phyloP scores from a whole-genome alignment of 2,888 invertebrate species.

The Endotricha flammealis region DNA sequence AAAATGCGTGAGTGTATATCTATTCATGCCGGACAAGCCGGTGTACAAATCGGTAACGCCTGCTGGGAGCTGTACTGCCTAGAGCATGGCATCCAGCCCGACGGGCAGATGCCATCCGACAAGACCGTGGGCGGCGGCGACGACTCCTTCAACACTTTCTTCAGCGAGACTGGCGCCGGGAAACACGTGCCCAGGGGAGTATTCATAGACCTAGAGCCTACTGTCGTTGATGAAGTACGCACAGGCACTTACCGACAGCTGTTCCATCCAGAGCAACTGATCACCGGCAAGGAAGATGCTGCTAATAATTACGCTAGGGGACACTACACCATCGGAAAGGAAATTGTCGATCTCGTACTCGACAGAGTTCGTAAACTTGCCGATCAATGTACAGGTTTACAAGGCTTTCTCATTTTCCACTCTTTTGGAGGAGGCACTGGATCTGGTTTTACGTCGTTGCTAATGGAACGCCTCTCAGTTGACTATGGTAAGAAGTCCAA shows the following conservation, averaged over 20 bases:
- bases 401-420: conserved; percentile 96
- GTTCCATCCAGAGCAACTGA: conserved; percentile 97
- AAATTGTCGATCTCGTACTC: conserved; percentile 92
- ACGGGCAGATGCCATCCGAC: conserved; percentile 92
- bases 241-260: conserved; percentile 96
- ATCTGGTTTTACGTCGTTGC: conserved; percentile 94
- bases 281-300: conserved; percentile 97
- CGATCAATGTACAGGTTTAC: conserved; percentile 93
- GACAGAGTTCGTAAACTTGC: conserved; percentile 91
- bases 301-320: conserved; percentile 98
- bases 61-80: conserved; percentile 92
- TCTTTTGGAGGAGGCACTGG: conserved; percentile 96
- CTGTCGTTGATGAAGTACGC: conserved; percentile 95
- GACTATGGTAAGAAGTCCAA: conserved; percentile 98
- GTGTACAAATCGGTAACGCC: conserved; percentile 92
- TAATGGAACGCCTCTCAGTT: conserved; percentile 96
- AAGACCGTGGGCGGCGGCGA: conserved; percentile 90
- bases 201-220: conserved; percentile 97
- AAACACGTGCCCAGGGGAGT: conserved; percentile 97
- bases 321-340: conserved; percentile 97
- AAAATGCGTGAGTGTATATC: conserved; percentile 72
- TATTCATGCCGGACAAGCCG: conserved; percentile 73
- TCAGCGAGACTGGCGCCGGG: conserved; percentile 95
- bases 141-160: conserved; percentile 96
- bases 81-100: conserved; percentile 90